Evolutionary conservation across 2,888 invertebrate species (phyloP), one percentile per base, ranked within the genome.

Genomic region (Anoplius nigerrimus): DNA sequence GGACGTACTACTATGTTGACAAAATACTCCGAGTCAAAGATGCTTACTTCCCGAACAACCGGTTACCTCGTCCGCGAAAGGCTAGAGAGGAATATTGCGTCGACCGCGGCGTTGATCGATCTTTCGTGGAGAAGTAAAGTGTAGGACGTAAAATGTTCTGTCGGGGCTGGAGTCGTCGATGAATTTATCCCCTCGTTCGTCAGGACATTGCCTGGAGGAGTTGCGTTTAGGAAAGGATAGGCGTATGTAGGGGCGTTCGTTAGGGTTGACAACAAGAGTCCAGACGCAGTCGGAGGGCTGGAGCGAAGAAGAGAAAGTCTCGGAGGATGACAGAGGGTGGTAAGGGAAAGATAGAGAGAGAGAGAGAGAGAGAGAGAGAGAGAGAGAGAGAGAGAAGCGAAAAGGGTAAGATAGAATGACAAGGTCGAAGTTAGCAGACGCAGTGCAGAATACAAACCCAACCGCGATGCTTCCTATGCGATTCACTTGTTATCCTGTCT

Each of bases 401-500:
- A 22, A 3, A n/a, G 27, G 15, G 22, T 11, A 8, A 2, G 16
- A 13, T 8, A 22, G 46, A 60, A 55, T 24, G 18, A 20, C 0
- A 62, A 61, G n/a, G 43, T 16, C 65, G 57, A 54, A 54, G 51
- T 59, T 62, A 42, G 66, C 52, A 52, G 46, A 58, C n/a, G 15
- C n/a, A 55, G 45, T 58, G 52, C 57, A 65, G 65, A 70, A 69
- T 67, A 53, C 62, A 53, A 57, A 45, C 48, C 61, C 24, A 65
- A 63, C 64, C 64, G 69, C 66, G 66, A 66, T 54, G 45, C 70
- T 67, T 18, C 48, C 48, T 48, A 48, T 48, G 58, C 69, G 70
- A 72, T 69, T 79, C 72, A 66, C 66, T 79, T 69, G 79, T 79
- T 76, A 74, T 68, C 71, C 69, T 55, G 45, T 58, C 64, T 48